Evolutionary conservation across 2,113 vertebrate species (phyloP), one percentile per base, ranked within the genome.

Genomic region (Nesogale talazaci): DNA sequence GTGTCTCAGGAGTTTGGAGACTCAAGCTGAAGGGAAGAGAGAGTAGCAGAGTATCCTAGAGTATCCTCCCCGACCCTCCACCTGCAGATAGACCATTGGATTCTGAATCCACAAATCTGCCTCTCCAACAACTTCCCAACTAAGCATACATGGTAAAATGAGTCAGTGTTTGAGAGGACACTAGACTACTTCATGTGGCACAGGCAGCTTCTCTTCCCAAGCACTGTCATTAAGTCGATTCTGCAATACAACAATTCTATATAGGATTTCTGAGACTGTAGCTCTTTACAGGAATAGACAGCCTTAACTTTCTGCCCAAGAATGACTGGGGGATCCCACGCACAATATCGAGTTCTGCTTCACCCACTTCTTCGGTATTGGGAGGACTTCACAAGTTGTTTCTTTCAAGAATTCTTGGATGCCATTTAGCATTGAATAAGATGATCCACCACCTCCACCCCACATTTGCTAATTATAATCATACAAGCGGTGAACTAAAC

Each of bases 381-480:
- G 72, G 72, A 94, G 92, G 9, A 1, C 27, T 95, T 95, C 89
- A 52, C 31, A 94, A 69, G 42, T 72, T 92, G 46, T 85, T 86
- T 92, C 81, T 78, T 95, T 82, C 52, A 91, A 80, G 93, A 95
- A 96, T 82, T 70, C 69, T 93, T 38, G 80, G 86, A 85, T 94
- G 19, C 61, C 46, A 46, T 94, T 96, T 72, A 93, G 1, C 42
- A 27, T 86, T 78, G 83, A 88, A 56, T 86, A 94, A 89, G 85
- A 92, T 92, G 5, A n/a, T n/a, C n/a, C n/a, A n/a, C n/a, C n/a
- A n/a, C 36, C 67, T 92, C 9, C 29, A 34, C 19, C 80, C 65
- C 9, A 65, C 94, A 79, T 72, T 52, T 22, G 2, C 46, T 97
- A 95, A 97, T 96, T 97, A 83, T 90, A 97, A 96, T 94, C 90